Conservation (phyloP, 2,888 invertebrate genomes). For the Melanargia galathea region DNA sequence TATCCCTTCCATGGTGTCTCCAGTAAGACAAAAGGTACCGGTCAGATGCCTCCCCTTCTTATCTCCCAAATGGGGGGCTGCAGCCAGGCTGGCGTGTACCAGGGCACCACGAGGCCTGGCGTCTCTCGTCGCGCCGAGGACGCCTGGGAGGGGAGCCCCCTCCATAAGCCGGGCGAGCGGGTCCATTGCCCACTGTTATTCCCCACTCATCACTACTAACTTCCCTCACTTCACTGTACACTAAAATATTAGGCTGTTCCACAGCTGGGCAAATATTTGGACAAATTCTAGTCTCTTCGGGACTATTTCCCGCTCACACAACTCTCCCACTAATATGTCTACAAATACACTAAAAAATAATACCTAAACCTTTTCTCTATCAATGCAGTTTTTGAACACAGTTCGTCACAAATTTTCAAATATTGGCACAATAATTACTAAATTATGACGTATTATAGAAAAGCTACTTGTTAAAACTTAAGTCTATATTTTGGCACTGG, state of each 20-base stretch:
- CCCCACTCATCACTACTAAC: constrained; percentile 42
- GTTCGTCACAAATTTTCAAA: constrained; percentile 12
- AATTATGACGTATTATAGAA: constrained; percentile 2
- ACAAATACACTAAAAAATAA: background rate
- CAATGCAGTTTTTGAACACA: constrained; percentile 7
- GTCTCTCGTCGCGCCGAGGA: constrained; percentile 79
- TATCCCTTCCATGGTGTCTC: constrained; percentile 96
- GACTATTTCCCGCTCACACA: too few relatives aligned
- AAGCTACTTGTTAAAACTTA: constrained; percentile 7
- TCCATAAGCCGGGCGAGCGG: constrained; percentile 91
- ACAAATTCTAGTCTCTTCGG: too few relatives aligned
- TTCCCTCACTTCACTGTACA: constrained; percentile 10
- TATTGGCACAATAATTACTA: constrained; percentile 8
- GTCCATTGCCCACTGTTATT: constrained; percentile 84
- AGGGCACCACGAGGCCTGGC: constrained; percentile 86
- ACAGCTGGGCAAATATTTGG: background rate
- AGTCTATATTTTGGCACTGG: constrained; percentile 19
- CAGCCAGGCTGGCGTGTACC: constrained; percentile 89
- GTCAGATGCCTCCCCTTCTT: constrained; percentile 92
- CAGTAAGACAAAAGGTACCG: constrained; percentile 93
- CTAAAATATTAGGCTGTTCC: background rate
- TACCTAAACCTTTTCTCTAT: background rate
- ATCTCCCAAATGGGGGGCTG: constrained; percentile 86
- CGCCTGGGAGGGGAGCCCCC: constrained; percentile 85
- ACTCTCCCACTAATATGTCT: background rate